These are phyloP conservation scores for Anthoscopus minutus DNA, from an alignment of 2,113 vertebrate genomes.

Conservation along the genomic window DNA sequence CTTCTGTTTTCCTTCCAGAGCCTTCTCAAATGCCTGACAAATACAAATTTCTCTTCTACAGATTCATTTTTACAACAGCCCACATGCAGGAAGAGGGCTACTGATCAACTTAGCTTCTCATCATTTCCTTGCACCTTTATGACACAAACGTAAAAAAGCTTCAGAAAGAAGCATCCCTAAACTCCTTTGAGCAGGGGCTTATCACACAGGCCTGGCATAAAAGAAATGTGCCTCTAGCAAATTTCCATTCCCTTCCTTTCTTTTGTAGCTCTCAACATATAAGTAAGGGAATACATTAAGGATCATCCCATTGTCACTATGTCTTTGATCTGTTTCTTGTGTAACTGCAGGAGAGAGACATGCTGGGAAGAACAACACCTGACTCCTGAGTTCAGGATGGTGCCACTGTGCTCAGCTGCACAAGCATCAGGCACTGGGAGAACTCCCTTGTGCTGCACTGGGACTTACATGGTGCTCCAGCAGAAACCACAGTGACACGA, in stretches of 20 bases:
- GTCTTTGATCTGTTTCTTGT: background rate
- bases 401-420: background rate
- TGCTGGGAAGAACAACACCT: background rate
- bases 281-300: background rate
- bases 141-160: background rate
- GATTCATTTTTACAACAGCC: background rate
- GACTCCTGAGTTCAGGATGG: background rate
- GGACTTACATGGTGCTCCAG: accelerated
- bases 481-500: background rate
- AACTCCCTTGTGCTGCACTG: background rate
- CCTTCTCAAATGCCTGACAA: background rate
- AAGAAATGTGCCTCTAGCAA: background rate
- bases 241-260: background rate
- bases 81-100: background rate
- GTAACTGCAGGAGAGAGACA: background rate
- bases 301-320: background rate
- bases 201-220: background rate
- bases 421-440: background rate
- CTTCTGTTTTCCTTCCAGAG: background rate
- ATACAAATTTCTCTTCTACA: background rate
- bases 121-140: background rate
- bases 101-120: background rate
- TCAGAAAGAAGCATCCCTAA: background rate
- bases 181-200: background rate
- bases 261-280: background rate